Evolutionary conservation across 2,888 invertebrate species (phyloP).

Genomic region (Acleris emargana): DNA sequence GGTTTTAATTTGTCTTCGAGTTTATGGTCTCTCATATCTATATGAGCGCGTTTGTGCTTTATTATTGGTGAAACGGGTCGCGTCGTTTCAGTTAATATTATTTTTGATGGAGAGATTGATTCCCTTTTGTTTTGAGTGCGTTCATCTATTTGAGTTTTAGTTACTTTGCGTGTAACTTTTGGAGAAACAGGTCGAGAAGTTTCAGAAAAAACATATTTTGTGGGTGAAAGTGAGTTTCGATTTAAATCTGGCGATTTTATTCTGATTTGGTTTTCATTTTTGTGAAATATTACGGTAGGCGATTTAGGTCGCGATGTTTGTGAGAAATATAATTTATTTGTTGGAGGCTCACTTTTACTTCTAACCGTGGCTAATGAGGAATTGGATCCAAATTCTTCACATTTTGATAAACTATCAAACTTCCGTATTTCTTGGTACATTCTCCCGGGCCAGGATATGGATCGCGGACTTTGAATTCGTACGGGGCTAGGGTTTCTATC

Average conservation of each 20-base stretch:
- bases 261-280: constrained; percentile 51
- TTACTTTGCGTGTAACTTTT: constrained; percentile 52
- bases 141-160: constrained; percentile 38
- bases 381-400: constrained; percentile 70
- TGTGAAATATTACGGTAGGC: constrained; percentile 68
- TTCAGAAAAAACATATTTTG: constrained; percentile 63
- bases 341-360: constrained; percentile 86
- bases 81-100: constrained; percentile 67
- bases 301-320: constrained; percentile 78
- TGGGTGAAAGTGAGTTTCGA: constrained; percentile 56
- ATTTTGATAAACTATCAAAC: constrained; percentile 74
- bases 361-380: constrained; percentile 80
- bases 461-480: constrained; percentile 82
- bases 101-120: constrained; percentile 62
- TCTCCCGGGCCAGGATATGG: constrained; percentile 85
- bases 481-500: constrained; percentile 82
- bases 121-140: constrained; percentile 45
- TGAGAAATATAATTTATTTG: constrained; percentile 78
- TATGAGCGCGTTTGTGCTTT: constrained; percentile 47
- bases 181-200: constrained; percentile 70
- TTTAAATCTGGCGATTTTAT: constrained; percentile 38
- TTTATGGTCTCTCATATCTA: constrained; percentile 44
- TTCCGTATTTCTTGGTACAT: constrained; percentile 77
- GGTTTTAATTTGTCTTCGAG: constrained; percentile 51
- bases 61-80: constrained; percentile 68